Evolutionary conservation across 1,140 invertebrate species (phyloP), one percentile per base, ranked within the genome.

Genomic region (Drosophila funebris): DNA sequence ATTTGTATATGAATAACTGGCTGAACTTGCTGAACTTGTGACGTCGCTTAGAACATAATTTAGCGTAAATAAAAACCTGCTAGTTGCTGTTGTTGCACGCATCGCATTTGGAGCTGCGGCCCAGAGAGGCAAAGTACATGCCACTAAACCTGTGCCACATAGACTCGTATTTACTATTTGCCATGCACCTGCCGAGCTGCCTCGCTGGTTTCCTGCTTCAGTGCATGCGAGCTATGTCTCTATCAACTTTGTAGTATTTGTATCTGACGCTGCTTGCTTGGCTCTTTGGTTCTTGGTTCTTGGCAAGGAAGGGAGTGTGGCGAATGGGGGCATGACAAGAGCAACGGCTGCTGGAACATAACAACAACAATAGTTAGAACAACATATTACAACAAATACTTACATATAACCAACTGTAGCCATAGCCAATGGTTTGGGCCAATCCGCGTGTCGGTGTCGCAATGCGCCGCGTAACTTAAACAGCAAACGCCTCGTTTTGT

Each of bases 381-480:
- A 56, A 56, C 33, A 31, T 41, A 68, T 50, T 60, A 36, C 39
- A 57, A 66, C 39, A 48, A 50, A 13, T 29, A 43, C 16, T 18
- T 18, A 43, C 14, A 43, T 20, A 9, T 43, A 43, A 20, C 33
- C 31, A 37, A 36, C 24, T 24, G 53, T 58, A 31, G 41, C 39
- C 41, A 39, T 44, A n/a, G 54, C 54, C 54, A 29, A 58, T 44
- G 39, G 11, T 20, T 16, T 64, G 67, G 67, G 58, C 67, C 67
- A 63, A 63, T 53, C 50, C 48, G 50, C 31, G 67, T 70, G 67
- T 72, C 62, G 68, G 78, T 80, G 68, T 77, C 60, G 78, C 79
- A 82, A 78, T 82, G 75, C 78, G 74, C 67, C 37, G 75, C 70
- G 70, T 78, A 78, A 70, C 54, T 73, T 69, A 16, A 39, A 20